phyloP scores from a whole-genome alignment of 2,797 vertebrate genomes.

The Spondyliosoma cantharus region DNA sequence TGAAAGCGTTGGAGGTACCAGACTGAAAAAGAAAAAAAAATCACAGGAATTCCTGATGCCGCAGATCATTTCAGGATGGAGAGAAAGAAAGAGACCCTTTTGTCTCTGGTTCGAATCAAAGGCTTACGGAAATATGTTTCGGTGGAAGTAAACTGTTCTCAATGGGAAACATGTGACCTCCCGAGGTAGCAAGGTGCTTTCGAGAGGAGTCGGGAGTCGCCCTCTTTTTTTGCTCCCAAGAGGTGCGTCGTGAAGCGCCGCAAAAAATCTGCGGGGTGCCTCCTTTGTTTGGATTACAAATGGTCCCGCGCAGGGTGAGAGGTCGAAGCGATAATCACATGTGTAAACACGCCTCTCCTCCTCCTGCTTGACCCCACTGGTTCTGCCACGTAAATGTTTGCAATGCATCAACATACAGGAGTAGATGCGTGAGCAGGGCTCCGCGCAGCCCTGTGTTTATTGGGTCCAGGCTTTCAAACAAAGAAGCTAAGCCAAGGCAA shows the following conservation, averaged over 20 bases:
- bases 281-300: constrained; percentile 79
- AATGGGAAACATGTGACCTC: constrained; percentile 84
- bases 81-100: constrained; percentile 60
- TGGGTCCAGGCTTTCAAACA: constrained; percentile 63
- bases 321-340: constrained; percentile 83
- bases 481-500: constrained; percentile 43
- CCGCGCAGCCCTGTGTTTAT: constrained; percentile 35
- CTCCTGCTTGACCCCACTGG: constrained; percentile 64
- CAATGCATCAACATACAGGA: constrained; percentile 61
- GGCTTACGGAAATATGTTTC: constrained; percentile 82
- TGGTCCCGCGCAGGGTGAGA: constrained; percentile 70
- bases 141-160: constrained; percentile 82
- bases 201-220: constrained; percentile 50
- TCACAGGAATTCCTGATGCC: constrained; percentile 54
- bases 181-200: constrained; percentile 70
- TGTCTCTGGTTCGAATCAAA: constrained; percentile 85
- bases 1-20: constrained; percentile 46
- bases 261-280: constrained; percentile 64
- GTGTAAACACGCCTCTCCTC: constrained; percentile 77
- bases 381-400: constrained; percentile 78
- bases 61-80: constrained; percentile 77
- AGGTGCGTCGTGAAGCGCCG: constrained; percentile 49
- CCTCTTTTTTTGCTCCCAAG: constrained; percentile 48
- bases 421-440: constrained; percentile 27
- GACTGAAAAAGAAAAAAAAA: constrained; percentile 29